phyloP scores from a whole-genome alignment of 2,888 invertebrate genomes.

The Dryomyza anilis region DNA sequence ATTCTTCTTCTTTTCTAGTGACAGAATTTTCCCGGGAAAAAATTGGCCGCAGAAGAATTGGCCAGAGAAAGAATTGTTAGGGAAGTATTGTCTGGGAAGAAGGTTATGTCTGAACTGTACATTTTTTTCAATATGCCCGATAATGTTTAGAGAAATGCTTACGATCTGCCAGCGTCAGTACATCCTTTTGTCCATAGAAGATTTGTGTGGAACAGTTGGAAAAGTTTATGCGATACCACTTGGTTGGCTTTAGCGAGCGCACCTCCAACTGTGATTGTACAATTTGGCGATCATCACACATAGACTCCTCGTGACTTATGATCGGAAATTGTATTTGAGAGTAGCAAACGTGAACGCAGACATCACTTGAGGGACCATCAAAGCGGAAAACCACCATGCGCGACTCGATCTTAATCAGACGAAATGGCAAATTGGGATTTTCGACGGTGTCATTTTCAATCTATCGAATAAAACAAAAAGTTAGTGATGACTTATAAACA shows the following conservation, averaged over 20 bases:
- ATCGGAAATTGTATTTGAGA: conserved; percentile 45
- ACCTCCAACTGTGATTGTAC: conserved; percentile 49
- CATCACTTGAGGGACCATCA: conserved; percentile 49
- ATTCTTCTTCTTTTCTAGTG: no score
- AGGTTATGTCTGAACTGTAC: no score
- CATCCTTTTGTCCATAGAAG: conserved; percentile 54
- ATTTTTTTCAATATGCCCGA: background rate
- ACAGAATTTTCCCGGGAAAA: no score
- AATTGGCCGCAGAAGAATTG: no score
- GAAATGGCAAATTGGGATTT: conserved; percentile 50
- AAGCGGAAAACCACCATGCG: conserved; percentile 55
- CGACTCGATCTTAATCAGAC: conserved; percentile 52
- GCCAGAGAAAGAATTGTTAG: no score
- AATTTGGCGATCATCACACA: conserved; percentile 48
- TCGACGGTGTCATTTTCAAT: conserved; percentile 58
- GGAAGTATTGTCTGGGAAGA: no score
- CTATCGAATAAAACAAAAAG: conserved; percentile 35
- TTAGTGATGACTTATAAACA: background rate
- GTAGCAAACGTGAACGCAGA: conserved; percentile 54
- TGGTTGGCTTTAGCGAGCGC: conserved; percentile 48
- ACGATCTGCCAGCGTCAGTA: conserved; percentile 58
- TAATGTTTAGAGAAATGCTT: conserved; percentile 44
- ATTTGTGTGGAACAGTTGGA: conserved; percentile 52
- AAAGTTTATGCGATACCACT: conserved; percentile 51
- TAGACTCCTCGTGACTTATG: conserved; percentile 47